A percentile compares a stretch with the other conserved stretches of the same genome.
These are phyloP conservation scores for Diabrotica undecimpunctata DNA, from an alignment of 1,140 invertebrate genomes.

Conservation along the genomic window DNA sequence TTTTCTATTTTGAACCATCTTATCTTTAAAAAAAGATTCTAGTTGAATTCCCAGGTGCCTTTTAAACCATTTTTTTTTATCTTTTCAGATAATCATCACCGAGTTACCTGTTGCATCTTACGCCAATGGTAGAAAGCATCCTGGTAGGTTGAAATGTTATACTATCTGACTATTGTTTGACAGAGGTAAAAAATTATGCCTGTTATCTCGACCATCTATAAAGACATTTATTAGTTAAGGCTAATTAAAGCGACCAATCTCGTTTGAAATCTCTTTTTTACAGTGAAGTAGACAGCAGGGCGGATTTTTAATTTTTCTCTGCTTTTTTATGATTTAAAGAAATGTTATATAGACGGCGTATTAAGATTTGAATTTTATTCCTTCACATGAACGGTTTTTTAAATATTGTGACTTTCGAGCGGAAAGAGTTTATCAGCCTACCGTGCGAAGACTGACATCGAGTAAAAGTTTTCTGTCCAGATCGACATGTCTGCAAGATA, in stretches of 20 bases:
- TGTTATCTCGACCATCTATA: conserved; percentile 18
- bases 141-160: conserved; percentile 18
- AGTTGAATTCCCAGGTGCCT: neutral
- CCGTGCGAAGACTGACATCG: too few relatives aligned
- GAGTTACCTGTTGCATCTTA: neutral
- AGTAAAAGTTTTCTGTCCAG: too few relatives aligned
- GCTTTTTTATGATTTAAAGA: too few relatives aligned
- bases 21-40: too few relatives aligned
- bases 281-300: neutral
- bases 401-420: too few relatives aligned
- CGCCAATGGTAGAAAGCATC: conserved; percentile 14
- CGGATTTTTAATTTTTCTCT: too few relatives aligned
- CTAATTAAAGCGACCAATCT: conserved; percentile 18
- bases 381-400: too few relatives aligned
- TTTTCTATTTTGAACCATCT: too few relatives aligned
- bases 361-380: too few relatives aligned
- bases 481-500: too few relatives aligned
- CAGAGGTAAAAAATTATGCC: conserved; percentile 18
- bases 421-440: too few relatives aligned
- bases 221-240: conserved; percentile 19
- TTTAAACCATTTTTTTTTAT: neutral
- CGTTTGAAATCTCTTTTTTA: conserved; percentile 11
- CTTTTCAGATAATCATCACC: neutral
- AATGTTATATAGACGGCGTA: too few relatives aligned
- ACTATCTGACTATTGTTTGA: conserved; percentile 21